A percentile compares a stretch with the other conserved stretches of the same genome.
Conservation (phyloP, 2,888 invertebrate species). For the Drosophila nigritarsus region DNA sequence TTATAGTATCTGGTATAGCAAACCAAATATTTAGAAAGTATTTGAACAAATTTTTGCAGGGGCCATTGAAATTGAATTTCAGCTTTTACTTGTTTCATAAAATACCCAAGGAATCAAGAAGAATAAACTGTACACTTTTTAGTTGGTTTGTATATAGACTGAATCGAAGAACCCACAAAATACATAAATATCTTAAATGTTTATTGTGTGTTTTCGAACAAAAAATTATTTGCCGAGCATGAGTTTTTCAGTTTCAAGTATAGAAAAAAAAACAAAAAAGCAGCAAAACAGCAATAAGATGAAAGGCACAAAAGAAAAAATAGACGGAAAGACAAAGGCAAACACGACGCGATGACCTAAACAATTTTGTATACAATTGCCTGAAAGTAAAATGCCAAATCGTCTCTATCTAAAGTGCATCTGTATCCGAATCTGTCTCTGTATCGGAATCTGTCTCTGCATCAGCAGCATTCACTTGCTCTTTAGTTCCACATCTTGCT, state of each 20-base stretch:
- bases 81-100: conserved; percentile 42
- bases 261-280: conserved; percentile 8
- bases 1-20: not conserved
- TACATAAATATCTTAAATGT: conserved; percentile 19
- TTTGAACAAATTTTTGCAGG: conserved; percentile 15
- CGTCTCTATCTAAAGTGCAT: conserved; percentile 8
- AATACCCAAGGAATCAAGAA: conserved; percentile 3
- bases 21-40: conserved; percentile 24
- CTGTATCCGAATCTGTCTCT: conserved; percentile 7
- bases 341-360: conserved; percentile 67
- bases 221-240: conserved; percentile 21
- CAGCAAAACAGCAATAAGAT: conserved; percentile 34
- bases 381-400: conserved; percentile 77
- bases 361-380: conserved; percentile 67
- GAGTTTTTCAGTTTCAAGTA: conserved; percentile 21
- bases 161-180: not conserved
- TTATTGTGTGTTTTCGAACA: conserved; percentile 4
- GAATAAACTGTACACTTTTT: not conserved
- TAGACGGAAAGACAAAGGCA: conserved; percentile 13
- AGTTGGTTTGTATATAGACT: not conserved
- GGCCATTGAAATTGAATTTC: conserved; percentile 26
- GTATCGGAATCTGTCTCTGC: conserved; percentile 4
- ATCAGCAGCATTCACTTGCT: conserved; percentile 1
- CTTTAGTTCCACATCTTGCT: conserved; percentile 37
- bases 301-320: conserved; percentile 14